Conservation (phyloP, 2,888 invertebrate species). For the Psylliodes chrysocephalus region DNA sequence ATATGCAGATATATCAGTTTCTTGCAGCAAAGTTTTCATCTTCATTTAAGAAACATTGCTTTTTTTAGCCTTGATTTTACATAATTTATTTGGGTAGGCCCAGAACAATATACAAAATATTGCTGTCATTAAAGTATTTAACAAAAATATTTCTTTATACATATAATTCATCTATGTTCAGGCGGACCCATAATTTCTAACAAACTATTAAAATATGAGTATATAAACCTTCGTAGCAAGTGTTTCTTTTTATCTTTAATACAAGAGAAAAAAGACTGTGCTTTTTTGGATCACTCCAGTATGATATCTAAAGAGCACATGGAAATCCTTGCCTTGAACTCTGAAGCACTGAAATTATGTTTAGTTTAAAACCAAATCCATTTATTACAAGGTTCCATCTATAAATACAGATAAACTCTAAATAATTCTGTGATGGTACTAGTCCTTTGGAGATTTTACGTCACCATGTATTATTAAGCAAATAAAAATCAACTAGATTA, state of each 20-base stretch:
- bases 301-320: constrained; percentile 39
- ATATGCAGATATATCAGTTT: constrained; percentile 38
- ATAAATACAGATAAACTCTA: no score
- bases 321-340: constrained; percentile 42
- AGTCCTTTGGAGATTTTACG: no score
- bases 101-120: not conserved
- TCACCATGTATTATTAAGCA: no score
- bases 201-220: not conserved
- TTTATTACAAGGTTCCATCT: not conserved
- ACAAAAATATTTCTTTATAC: no score
- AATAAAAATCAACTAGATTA: no score
- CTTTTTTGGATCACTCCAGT: no score
- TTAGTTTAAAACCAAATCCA: constrained; percentile 36
- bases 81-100: not conserved
- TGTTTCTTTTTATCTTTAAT: not conserved
- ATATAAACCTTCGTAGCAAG: not conserved
- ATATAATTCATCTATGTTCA: not conserved
- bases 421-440: no score
- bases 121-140: no score
- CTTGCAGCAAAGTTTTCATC: constrained; percentile 34
- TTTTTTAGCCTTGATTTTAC: not conserved
- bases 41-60: no score
- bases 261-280: no score
- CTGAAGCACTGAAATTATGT: constrained; percentile 40
- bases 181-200: not conserved